Evolutionary conservation across 2,888 invertebrate species (phyloP).

Genomic region (Nipponacmea schrenckii): DNA sequence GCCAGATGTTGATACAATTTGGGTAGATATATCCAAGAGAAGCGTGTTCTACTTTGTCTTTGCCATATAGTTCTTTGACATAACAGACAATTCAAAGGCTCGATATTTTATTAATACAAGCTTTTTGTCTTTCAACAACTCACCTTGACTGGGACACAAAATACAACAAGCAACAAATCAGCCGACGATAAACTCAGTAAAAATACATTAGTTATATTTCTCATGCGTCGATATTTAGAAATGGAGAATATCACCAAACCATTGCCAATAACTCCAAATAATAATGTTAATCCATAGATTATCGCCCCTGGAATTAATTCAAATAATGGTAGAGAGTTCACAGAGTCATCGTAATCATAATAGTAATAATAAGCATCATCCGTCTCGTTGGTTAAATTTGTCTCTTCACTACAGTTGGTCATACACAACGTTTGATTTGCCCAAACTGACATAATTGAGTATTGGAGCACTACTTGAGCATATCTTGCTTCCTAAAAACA

Average conservation of each 20-base stretch:
- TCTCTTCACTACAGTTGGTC: too few relatives aligned
- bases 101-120: not conserved
- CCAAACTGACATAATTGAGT: too few relatives aligned
- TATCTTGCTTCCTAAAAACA: too few relatives aligned
- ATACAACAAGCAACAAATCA: slow-evolving; percentile 76
- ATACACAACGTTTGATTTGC: too few relatives aligned
- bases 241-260: slow-evolving; percentile 73
- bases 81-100: too few relatives aligned
- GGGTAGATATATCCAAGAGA: too few relatives aligned
- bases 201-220: slow-evolving; percentile 77
- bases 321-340: slow-evolving; percentile 69
- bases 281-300: slow-evolving; percentile 74
- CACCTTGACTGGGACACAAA: slow-evolving; percentile 81
- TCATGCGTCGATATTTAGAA: slow-evolving; percentile 72
- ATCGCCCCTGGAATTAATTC: slow-evolving; percentile 74
- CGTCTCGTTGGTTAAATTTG: too few relatives aligned
- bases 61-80: too few relatives aligned
- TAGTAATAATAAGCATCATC: slow-evolving; percentile 50
- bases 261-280: slow-evolving; percentile 75
- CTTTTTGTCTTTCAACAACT: slow-evolving; percentile 37
- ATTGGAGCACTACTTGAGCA: too few relatives aligned
- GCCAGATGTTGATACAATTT: too few relatives aligned
- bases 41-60: too few relatives aligned
- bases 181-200: slow-evolving; percentile 77
- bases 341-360: slow-evolving; percentile 70